These are phyloP conservation scores for Astur gentilis DNA, from an alignment of 2,113 vertebrate genomes.

Conservation along the genomic window DNA sequence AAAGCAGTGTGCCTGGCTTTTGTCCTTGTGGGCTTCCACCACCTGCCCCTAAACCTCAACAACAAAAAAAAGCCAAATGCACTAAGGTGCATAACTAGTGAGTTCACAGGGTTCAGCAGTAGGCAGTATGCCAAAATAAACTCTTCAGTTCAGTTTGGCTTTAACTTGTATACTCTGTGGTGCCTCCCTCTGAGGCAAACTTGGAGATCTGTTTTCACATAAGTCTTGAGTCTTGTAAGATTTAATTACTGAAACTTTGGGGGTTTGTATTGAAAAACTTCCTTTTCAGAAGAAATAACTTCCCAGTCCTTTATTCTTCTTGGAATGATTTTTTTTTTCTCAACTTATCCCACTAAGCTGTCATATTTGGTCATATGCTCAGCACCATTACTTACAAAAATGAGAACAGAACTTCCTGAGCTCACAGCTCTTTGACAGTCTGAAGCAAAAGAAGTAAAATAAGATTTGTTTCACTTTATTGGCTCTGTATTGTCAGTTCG, in stretches of 20 bases:
- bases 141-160: background rate
- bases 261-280: background rate
- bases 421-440: background rate
- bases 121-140: background rate
- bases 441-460: background rate
- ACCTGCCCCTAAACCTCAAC: background rate
- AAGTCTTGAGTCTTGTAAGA: background rate
- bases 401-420: background rate
- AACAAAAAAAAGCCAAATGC: background rate
- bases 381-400: background rate
- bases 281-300: background rate
- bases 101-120: background rate
- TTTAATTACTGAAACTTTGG: background rate
- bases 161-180: background rate
- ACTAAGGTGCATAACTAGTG: background rate
- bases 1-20: background rate
- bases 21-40: background rate
- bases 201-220: background rate
- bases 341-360: background rate
- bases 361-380: background rate
- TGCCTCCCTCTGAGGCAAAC: background rate
- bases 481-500: background rate
- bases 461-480: background rate
- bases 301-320: background rate
- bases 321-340: background rate